phyloP scores from a whole-genome alignment of 2,888 invertebrate species.

The Cyclophora albipunctata region DNA sequence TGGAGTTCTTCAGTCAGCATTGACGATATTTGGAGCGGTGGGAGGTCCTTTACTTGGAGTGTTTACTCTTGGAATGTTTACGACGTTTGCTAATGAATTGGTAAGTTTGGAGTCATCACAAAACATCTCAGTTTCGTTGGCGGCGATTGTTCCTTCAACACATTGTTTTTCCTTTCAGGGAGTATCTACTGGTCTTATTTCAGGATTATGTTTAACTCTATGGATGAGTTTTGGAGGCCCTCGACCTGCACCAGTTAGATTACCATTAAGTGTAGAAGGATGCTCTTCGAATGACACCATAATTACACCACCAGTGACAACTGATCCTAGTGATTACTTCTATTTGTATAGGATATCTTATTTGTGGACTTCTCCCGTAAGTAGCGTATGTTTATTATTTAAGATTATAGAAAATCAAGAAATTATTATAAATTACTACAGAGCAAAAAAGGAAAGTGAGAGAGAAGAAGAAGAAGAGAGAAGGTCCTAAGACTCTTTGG shows the following conservation, averaged over 20 bases:
- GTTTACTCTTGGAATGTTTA: slow-evolving; percentile 90
- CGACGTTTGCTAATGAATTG: slow-evolving; percentile 81
- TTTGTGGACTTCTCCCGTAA: slow-evolving; percentile 79
- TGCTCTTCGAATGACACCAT: slow-evolving; percentile 60
- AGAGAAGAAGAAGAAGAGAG: no score
- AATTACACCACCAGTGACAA: slow-evolving; percentile 2
- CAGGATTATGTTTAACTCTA: slow-evolving; percentile 80
- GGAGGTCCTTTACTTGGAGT: slow-evolving; percentile 91
- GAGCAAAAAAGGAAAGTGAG: no score
- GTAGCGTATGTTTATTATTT: slow-evolving; percentile 14
- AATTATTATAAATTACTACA: no score
- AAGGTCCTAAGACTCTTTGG: no score
- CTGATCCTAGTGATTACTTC: slow-evolving; percentile 59
- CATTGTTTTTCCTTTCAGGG: slow-evolving; percentile 70
- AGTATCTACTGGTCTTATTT: slow-evolving; percentile 77
- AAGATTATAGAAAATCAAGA: no score
- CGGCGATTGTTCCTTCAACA: neutral
- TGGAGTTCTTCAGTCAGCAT: slow-evolving; percentile 86
- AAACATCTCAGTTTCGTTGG: neutral
- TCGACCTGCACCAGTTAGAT: slow-evolving; percentile 73
- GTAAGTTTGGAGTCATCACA: slow-evolving; percentile 45
- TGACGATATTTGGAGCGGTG: slow-evolving; percentile 90
- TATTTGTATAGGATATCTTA: slow-evolving; percentile 84
- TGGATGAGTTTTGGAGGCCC: slow-evolving; percentile 92
- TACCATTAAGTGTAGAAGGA: slow-evolving; percentile 76